Base-by-base conservation (phyloP, 2,113 vertebrate species). In the Litocranius walleri region DNA sequence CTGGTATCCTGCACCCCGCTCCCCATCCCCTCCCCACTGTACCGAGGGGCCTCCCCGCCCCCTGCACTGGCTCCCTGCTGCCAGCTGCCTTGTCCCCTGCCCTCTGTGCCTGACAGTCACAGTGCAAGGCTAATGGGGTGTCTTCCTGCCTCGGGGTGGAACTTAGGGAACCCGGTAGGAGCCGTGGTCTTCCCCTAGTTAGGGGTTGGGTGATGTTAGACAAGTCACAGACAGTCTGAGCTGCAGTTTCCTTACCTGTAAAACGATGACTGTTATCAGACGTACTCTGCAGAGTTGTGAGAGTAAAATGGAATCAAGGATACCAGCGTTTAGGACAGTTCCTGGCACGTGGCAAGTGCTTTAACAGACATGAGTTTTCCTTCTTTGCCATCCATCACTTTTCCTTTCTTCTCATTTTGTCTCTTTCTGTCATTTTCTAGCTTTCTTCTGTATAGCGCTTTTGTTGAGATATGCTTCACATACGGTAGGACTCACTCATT, bases 71-170 rank as follows among this genome's bases (percentile, higher is more conserved):
- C 3, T 59, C 48, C 83, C 90, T 6, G 7, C 52, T 33, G 84
- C 61, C 62, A 45, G 10, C 54, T n/a, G 54, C 83, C 54, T 71
- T 33, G 45, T 57, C 52, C 78, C 45, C 29, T 13, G 8, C 4
- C n/a, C 50, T 52, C 50, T 52, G 17, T 7, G 0, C 33, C 74
- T 43, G 27, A 21, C 1, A 0, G 2, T 33, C 14, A 15, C 21
- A 1, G 6, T 17, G 29, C 62, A 29, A 33, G 59, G 67, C 59
- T 86, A 3, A 4, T 8, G 15, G 29, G 56, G 56, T 25, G 10
- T 15, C 25, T 43, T 83, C n/a, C 36, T 3, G 30, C 57, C 40
- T 80, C 12, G 0, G 64, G 6, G n/a, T 64, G 40, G 16, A 83
- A 8, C n/a, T 23, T 50, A 17, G 91, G 43, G 17, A 50, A 30